Percentiles rank a stretch among this genome's conserved stretches.
Evolutionary conservation across 2,797 vertebrate species (phyloP).

Genomic region (Sebastes cheni): DNA sequence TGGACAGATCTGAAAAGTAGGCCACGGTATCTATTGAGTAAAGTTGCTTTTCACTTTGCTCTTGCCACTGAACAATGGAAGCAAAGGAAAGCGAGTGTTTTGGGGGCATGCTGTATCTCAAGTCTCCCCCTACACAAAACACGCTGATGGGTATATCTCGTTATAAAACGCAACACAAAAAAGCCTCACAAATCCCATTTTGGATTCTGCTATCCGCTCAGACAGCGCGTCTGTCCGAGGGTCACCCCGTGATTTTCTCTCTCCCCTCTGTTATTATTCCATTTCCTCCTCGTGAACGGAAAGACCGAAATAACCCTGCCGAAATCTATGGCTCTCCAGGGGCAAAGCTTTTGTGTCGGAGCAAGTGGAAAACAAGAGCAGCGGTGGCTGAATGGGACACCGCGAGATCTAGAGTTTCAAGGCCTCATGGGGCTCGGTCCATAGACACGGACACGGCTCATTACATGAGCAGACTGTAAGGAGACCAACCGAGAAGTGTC

Average conservation of each 20-base stretch:
- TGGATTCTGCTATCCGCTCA: slow-evolving; percentile 18
- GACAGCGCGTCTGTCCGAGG: slow-evolving; percentile 32
- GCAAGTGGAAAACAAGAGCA: slow-evolving; percentile 75
- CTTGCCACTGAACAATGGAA: neutral
- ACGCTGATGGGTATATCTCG: slow-evolving; percentile 22
- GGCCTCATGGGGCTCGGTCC: slow-evolving; percentile 48
- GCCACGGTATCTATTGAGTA: slow-evolving; percentile 10
- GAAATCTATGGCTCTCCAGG: slow-evolving; percentile 80
- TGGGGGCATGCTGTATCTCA: neutral
- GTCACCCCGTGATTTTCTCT: slow-evolving; percentile 68
- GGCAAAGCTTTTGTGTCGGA: slow-evolving; percentile 74
- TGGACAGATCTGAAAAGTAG: slow-evolving; percentile 31
- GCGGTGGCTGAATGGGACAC: slow-evolving; percentile 59
- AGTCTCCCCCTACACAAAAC: slow-evolving; percentile 14
- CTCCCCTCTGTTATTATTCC: slow-evolving; percentile 79
- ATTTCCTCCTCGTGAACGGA: slow-evolving; percentile 81
- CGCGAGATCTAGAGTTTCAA: slow-evolving; percentile 64
- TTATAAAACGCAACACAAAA: slow-evolving; percentile 13
- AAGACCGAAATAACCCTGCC: slow-evolving; percentile 79
- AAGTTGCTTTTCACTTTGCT: slow-evolving; percentile 1
- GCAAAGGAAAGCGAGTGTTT: neutral
- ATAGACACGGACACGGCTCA: slow-evolving; percentile 57
- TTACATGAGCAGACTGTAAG: slow-evolving; percentile 49
- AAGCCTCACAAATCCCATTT: slow-evolving; percentile 10
- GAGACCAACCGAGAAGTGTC: slow-evolving; percentile 30